These are phyloP conservation scores for Scaptodrosophila lebanonensis DNA, from an alignment of 1,140 invertebrate species.

Conservation along the genomic window DNA sequence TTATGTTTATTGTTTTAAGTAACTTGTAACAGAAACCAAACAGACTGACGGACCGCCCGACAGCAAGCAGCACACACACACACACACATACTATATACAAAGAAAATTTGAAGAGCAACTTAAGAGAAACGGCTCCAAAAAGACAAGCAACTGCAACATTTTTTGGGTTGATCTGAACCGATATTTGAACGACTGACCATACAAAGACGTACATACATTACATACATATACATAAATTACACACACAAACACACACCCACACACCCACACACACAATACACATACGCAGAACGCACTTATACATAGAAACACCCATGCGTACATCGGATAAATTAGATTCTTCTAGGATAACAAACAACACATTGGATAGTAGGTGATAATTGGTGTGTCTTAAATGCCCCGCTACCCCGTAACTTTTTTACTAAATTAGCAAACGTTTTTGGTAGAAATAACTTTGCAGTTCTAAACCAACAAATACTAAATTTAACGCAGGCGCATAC, in stretches of 20 bases:
- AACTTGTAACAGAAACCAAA: slow-evolving; percentile 42
- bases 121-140: slow-evolving; percentile 10
- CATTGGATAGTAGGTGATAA: slow-evolving; percentile 73
- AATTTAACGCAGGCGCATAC: slow-evolving; percentile 46
- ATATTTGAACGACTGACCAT: slow-evolving; percentile 55
- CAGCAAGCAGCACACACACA: slow-evolving; percentile 26
- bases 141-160: slow-evolving; percentile 37
- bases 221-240: too few species aligned
- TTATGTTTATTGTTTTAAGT: slow-evolving; percentile 47
- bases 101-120: slow-evolving; percentile 17
- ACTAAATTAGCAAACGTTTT: slow-evolving; percentile 47
- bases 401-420: slow-evolving; percentile 27
- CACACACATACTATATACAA: background rate
- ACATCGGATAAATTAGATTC: slow-evolving; percentile 57
- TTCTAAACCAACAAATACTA: slow-evolving; percentile 15
- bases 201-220: slow-evolving; percentile 56
- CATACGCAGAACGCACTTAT: slow-evolving; percentile 22
- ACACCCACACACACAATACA: slow-evolving; percentile 28
- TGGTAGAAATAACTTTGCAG: slow-evolving; percentile 31
- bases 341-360: slow-evolving; percentile 51
- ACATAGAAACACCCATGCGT: slow-evolving; percentile 35
- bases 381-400: slow-evolving; percentile 71
- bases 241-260: slow-evolving; percentile 32
- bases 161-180: slow-evolving; percentile 41
- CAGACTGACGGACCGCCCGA: slow-evolving; percentile 69